These are phyloP conservation scores for Mactromeris polynyma DNA, from an alignment of 2,888 invertebrate species.

Conservation along the genomic window DNA sequence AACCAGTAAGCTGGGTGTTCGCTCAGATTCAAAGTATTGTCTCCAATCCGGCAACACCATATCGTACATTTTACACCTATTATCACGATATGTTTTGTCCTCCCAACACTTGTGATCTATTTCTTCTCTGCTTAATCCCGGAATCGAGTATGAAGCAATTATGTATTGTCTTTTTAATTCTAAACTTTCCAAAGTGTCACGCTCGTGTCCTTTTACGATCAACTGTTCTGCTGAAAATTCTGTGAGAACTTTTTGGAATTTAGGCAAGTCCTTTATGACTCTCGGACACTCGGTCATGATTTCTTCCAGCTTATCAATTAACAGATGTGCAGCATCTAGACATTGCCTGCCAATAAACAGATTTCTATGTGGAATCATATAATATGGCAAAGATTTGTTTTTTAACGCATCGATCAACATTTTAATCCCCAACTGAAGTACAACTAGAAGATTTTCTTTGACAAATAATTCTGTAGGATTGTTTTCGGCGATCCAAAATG, in stretches of 20 bases:
- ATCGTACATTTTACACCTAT: conserved; percentile 31
- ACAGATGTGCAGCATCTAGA: neutral
- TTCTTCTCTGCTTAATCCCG: neutral
- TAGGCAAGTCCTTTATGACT: conserved; percentile 6
- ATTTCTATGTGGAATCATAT: conserved; percentile 35
- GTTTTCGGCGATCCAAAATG: conserved; percentile 39
- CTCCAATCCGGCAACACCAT: conserved; percentile 42
- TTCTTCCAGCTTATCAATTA: conserved; percentile 23
- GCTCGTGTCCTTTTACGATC: neutral
- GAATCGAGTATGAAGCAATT: neutral
- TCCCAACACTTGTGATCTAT: conserved; percentile 13
- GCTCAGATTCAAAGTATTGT: neutral
- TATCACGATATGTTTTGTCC: conserved; percentile 21
- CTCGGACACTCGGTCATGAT: neutral
- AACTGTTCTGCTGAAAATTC: neutral
- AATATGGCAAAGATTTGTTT: conserved; percentile 19
- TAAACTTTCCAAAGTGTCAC: conserved; percentile 25
- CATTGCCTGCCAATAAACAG: neutral
- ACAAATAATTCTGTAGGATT: conserved; percentile 21
- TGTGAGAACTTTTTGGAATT: conserved; percentile 11
- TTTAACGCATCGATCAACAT: neutral
- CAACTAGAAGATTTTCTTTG: neutral
- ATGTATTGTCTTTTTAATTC: conserved; percentile 25
- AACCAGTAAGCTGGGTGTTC: neutral
- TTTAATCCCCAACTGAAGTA: neutral